Conservation (phyloP, 2,797 vertebrate genomes). For the Sphenodon punctatus region DNA sequence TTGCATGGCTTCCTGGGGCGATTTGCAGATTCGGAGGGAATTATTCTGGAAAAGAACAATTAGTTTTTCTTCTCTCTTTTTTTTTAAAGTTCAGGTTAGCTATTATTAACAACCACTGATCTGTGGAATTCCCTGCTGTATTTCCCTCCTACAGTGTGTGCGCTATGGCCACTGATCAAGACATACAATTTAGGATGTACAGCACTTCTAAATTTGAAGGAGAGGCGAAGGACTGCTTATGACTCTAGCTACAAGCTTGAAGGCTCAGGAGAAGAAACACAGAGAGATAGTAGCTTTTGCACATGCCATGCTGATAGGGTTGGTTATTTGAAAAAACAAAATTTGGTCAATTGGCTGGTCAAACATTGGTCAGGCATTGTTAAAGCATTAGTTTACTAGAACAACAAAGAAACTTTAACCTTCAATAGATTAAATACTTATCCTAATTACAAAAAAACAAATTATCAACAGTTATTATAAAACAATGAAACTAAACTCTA, state of each 20-base stretch:
- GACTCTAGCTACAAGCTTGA: background rate
- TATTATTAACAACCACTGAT: background rate
- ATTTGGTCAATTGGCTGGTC: too few species aligned
- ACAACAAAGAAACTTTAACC: too few species aligned
- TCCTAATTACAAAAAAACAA: too few species aligned
- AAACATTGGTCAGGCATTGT: too few species aligned
- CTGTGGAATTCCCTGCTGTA: accelerated
- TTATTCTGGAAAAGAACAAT: conserved; percentile 69
- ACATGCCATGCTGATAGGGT: too few species aligned
- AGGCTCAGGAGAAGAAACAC: too few species aligned
- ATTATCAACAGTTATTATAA: too few species aligned
- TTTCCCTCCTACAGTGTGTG: background rate
- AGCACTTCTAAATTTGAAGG: background rate
- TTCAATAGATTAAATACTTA: too few species aligned
- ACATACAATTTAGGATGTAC: background rate
- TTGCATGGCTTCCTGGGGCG: conserved; percentile 97
- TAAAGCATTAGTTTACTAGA: too few species aligned
- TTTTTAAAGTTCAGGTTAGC: background rate
- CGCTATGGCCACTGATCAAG: background rate
- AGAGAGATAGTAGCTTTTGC: too few species aligned
- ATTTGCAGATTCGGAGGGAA: conserved; percentile 86
- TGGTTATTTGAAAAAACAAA: too few species aligned
- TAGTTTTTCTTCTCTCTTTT: background rate
- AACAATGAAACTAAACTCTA: too few species aligned
- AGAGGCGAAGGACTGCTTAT: background rate